These are phyloP conservation scores for Clarias magur DNA, from an alignment of 2,113 vertebrate genomes.

Conservation along the genomic window DNA sequence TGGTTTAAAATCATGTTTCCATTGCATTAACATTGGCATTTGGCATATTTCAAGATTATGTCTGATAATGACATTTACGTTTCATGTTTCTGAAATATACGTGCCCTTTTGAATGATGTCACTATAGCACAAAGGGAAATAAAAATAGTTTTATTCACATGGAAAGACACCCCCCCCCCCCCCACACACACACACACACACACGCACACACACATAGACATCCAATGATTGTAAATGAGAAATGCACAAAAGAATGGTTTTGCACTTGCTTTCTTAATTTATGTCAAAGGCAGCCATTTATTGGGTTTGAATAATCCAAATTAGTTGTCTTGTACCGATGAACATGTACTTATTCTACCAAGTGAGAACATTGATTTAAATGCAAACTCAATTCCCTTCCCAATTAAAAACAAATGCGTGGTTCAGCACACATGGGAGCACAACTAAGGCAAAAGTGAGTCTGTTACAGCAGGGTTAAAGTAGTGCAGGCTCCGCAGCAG, in stretches of 20 bases:
- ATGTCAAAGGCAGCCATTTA: conserved; percentile 45
- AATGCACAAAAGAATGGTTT: conserved; percentile 19
- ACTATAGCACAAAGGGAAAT: neutral
- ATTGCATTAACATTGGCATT: neutral
- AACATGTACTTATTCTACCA: conserved; percentile 51
- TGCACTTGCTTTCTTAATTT: conserved; percentile 45
- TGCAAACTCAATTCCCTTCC: conserved; percentile 57
- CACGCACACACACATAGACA: too few species aligned
- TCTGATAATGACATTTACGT: conserved; percentile 31
- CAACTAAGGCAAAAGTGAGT: conserved; percentile 39
- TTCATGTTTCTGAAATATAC: neutral
- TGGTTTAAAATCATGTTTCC: neutral
- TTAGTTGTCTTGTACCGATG: conserved; percentile 52
- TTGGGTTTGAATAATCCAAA: conserved; percentile 58
- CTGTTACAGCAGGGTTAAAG: conserved; percentile 49
- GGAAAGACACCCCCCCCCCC: neutral
- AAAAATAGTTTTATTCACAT: conserved; percentile 4
- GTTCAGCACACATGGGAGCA: conserved; percentile 50
- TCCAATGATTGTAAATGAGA: neutral
- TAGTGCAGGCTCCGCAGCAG: conserved; percentile 37
- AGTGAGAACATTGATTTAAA: conserved; percentile 53
- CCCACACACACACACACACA: too few species aligned
- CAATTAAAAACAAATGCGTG: conserved; percentile 59
- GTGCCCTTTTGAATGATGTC: conserved; percentile 20
- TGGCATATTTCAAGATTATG: conserved; percentile 21